Conservation (phyloP, 2,888 invertebrate species). For the Tetanocera ferruginea region DNA sequence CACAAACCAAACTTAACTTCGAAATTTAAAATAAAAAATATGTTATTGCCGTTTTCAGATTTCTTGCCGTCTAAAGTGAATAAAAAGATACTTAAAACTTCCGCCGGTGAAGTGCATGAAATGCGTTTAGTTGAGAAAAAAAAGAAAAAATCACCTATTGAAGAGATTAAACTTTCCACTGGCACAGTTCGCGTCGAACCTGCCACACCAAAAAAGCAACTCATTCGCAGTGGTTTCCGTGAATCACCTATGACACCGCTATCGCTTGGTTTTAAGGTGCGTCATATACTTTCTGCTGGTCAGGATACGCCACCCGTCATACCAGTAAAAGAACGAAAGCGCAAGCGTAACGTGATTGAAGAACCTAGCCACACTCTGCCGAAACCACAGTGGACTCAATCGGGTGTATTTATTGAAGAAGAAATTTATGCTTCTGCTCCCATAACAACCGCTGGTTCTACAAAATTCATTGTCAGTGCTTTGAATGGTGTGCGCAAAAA, state of each 20-base stretch:
- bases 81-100: conserved; percentile 45
- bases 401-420: conserved; percentile 55
- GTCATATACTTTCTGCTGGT: conserved; percentile 47
- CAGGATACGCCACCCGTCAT: conserved; percentile 41
- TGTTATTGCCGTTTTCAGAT: not conserved
- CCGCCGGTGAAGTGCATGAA: conserved; percentile 55
- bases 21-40: not conserved
- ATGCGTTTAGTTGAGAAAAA: conserved; percentile 42
- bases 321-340: conserved; percentile 44
- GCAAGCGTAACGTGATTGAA: conserved; percentile 47
- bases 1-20: not conserved
- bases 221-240: conserved; percentile 52
- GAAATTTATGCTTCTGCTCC: conserved; percentile 39
- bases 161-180: conserved; percentile 53
- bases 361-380: conserved; percentile 43
- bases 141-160: conserved; percentile 43
- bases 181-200: conserved; percentile 64
- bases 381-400: conserved; percentile 56
- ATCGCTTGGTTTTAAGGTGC: conserved; percentile 52
- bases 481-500: conserved; percentile 39
- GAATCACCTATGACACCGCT: conserved; percentile 59
- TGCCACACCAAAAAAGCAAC: conserved; percentile 55
- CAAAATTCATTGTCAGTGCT: conserved; percentile 47
- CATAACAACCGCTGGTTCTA: conserved; percentile 40
- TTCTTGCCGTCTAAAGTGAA: not conserved